Conservation (phyloP, 2,797 vertebrate species). For the Paratrypauchen microcephalus region DNA sequence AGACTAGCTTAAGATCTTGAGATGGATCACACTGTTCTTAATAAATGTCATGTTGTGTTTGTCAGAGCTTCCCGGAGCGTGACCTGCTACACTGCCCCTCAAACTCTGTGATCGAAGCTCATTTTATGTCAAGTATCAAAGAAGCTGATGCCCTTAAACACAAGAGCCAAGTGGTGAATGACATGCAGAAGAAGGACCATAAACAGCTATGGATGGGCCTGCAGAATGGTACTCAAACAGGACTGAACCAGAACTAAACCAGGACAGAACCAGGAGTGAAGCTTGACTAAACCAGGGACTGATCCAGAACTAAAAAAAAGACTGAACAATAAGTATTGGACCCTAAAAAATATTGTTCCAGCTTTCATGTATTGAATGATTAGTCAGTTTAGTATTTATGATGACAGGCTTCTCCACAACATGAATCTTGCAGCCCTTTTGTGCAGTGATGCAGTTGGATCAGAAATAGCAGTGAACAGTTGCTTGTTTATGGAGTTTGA, state of each 20-base stretch:
- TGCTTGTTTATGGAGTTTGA: not conserved
- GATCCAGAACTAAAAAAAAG: too few relatives aligned
- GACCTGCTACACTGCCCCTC: slow-evolving; percentile 93
- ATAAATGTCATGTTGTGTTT: not conserved
- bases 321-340: not conserved
- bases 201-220: slow-evolving; percentile 99
- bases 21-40: not conserved
- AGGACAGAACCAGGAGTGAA: slow-evolving; percentile 52
- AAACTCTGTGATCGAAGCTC: slow-evolving; percentile 92
- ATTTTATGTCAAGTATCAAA: slow-evolving; percentile 98
- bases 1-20: too few relatives aligned
- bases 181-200: slow-evolving; percentile 99
- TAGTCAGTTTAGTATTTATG: too few relatives aligned
- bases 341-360: not conserved
- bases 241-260: slow-evolving; percentile 37
- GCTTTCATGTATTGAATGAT: too few relatives aligned
- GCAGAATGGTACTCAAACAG: slow-evolving; percentile 85
- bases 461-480: not conserved
- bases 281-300: slow-evolving; percentile 10
- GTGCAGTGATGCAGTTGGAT: too few relatives aligned
- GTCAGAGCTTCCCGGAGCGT: slow-evolving; percentile 90
- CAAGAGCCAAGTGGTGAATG: slow-evolving; percentile 97
- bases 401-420: too few relatives aligned
- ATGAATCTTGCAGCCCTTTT: too few relatives aligned
- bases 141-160: slow-evolving; percentile 98